Base-by-base conservation (phyloP, 2,797 vertebrate species). In the Neosilurus hyrtlii region DNA sequence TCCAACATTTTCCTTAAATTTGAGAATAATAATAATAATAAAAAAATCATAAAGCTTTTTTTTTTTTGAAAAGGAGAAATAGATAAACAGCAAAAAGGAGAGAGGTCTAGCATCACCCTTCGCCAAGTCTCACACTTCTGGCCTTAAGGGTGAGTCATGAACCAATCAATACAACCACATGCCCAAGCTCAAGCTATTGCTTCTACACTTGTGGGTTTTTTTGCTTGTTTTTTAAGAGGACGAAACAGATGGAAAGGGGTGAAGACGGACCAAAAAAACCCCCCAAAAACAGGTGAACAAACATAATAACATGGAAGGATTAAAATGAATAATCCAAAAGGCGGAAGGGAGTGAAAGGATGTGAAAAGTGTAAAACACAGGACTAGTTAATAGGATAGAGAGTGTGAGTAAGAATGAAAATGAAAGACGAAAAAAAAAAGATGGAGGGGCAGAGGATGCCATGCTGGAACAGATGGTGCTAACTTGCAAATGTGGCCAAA, bases 81-180 rank as follows among this genome's bases (percentile, higher is more conserved):
- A 86, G 87, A 91, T 84, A 90, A 91, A 91, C 83, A 87, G 85
- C 72, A 22, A 89, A 86, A 87, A 43, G 72, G 72, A 90, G 88
- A 92, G 89, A 89, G 91, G 91, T 94, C 92, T 92, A 91, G 91
- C 92, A 93, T 92, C 92, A 93, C 87, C 91, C 86, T 59, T 75
- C 30, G 30, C 52, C 9, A 91, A 91, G 90, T 93, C 89, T 91
- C 91, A 91, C 92, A 90, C 90, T 91, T 91, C 91, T 92, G 91
- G 92, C 89, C 89, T 88, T 82, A 91, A 57, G 91, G 93, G 92
- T 93, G 94, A 94, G 90, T 94, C 94, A 94, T 91, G 89, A 91
- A 91, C 89, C 91, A 92, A 94, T 95, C 94, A 92, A 95, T 94
- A 94, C 90, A 84, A 91, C 89, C 91, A 89, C 90, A 90, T 90